phyloP scores from a whole-genome alignment of 2,113 vertebrate genomes.

The Callipepla californica region DNA sequence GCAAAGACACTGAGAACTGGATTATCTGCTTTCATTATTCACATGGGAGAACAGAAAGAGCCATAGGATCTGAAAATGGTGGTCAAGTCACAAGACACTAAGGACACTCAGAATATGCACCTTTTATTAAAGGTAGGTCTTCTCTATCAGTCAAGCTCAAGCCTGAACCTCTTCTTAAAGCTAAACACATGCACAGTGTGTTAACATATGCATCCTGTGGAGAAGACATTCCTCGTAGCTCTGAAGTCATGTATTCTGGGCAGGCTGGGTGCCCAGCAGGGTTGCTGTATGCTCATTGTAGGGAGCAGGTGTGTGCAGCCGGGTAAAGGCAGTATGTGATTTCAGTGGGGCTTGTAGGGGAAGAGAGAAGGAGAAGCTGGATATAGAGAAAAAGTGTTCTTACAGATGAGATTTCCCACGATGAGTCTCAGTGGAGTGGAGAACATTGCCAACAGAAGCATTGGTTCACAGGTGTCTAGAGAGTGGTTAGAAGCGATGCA shows the following conservation, averaged over 20 bases:
- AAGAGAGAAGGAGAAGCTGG: background rate
- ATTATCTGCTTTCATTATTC: background rate
- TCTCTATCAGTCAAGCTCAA: background rate
- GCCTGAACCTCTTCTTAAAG: background rate
- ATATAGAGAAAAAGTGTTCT: background rate
- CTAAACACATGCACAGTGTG: rapidly evolving
- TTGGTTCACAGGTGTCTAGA: background rate
- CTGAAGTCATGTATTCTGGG: background rate
- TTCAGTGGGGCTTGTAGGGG: background rate
- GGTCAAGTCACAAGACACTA: background rate
- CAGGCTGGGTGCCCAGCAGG: background rate
- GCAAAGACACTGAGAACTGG: background rate
- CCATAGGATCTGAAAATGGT: background rate
- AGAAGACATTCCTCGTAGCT: background rate
- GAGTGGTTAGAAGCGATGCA: background rate
- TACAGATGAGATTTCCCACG: background rate
- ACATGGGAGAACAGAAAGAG: background rate
- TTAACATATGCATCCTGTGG: rapidly evolving
- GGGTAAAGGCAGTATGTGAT: background rate
- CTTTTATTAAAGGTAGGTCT: background rate
- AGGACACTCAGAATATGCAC: background rate
- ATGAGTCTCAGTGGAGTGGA: background rate
- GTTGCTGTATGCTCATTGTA: background rate
- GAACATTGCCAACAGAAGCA: background rate
- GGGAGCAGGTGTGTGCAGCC: background rate